A percentile compares a stretch with the other conserved stretches of the same genome.
phyloP scores from a whole-genome alignment of 2,113 vertebrate species.

The Carassius gibelio region DNA sequence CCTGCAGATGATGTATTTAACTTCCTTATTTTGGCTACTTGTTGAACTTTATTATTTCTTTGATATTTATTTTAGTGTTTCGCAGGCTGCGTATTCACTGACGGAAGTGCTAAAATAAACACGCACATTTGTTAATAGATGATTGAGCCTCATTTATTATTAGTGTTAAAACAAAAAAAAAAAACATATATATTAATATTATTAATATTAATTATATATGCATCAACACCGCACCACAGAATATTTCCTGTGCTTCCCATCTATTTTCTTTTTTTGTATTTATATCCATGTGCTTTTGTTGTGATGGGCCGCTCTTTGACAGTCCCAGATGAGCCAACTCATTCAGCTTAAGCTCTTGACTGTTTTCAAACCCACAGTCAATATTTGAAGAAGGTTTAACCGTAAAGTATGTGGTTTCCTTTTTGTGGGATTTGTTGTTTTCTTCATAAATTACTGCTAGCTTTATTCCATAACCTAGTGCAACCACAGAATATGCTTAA shows the following conservation, averaged over 20 bases:
- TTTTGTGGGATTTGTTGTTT: not conserved
- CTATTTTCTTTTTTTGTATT: not conserved
- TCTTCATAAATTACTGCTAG: not conserved
- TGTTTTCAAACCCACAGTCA: not conserved
- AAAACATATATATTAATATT: too few relatives aligned
- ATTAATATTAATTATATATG: too few relatives aligned
- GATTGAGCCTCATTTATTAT: too few relatives aligned
- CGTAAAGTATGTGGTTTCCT: not conserved
- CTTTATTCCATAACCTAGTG: not conserved
- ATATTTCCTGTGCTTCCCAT: not conserved
- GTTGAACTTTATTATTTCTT: too few relatives aligned
- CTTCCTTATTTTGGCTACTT: too few relatives aligned
- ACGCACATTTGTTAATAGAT: too few relatives aligned
- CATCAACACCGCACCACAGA: too few relatives aligned
- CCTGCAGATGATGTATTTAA: too few relatives aligned
- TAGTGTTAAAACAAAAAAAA: too few relatives aligned
- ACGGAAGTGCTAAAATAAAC: too few relatives aligned
- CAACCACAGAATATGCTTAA: not conserved
- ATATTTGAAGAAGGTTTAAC: conserved; percentile 1
- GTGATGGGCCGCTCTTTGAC: not conserved
- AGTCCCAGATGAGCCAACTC: conserved; percentile 10
- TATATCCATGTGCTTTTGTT: not conserved
- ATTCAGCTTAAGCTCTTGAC: not conserved
- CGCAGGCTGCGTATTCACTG: too few relatives aligned
- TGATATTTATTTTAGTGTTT: too few relatives aligned